Percentiles rank a stretch among this genome's conserved stretches.
Evolutionary conservation across 2,888 invertebrate genomes (phyloP).

Genomic region (Apocheima hispidaria): DNA sequence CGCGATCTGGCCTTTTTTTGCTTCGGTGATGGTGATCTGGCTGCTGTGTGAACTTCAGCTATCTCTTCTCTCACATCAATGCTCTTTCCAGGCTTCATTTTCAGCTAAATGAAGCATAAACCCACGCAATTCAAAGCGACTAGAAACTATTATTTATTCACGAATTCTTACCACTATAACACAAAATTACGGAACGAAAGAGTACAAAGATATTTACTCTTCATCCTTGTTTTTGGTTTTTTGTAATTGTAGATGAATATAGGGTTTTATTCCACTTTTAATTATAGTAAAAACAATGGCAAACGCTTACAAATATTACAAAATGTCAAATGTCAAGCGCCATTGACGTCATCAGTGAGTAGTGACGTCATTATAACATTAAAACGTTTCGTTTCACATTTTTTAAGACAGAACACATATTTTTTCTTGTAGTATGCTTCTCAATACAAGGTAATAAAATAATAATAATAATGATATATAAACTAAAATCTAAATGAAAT

Average conservation of each 20-base stretch:
- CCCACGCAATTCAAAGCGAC: constrained; percentile 47
- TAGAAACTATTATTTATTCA: constrained; percentile 33
- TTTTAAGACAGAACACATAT: background rate
- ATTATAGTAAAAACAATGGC: constrained; percentile 51
- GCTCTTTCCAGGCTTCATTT: constrained; percentile 78
- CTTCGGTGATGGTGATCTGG: constrained; percentile 77
- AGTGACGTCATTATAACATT: constrained; percentile 64
- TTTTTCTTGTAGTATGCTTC: too few species aligned
- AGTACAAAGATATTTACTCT: constrained; percentile 1
- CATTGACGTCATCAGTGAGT: constrained; percentile 72
- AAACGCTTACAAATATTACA: constrained; percentile 27
- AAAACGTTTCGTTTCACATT: constrained; percentile 47
- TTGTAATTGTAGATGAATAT: constrained; percentile 15
- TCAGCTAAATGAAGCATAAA: constrained; percentile 42
- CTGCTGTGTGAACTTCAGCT: constrained; percentile 76
- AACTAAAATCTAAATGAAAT: too few species aligned
- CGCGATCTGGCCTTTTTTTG: constrained; percentile 65
- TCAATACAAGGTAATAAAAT: too few species aligned
- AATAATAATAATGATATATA: too few species aligned
- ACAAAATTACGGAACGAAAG: background rate
- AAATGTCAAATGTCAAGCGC: constrained; percentile 64
- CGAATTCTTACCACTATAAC: constrained; percentile 1
- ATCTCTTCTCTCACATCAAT: constrained; percentile 74
- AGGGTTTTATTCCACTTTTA: constrained; percentile 26
- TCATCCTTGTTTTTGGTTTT: constrained; percentile 20